phyloP scores from a whole-genome alignment of 2,113 vertebrate species.

The Gymnocephalus cernua region DNA sequence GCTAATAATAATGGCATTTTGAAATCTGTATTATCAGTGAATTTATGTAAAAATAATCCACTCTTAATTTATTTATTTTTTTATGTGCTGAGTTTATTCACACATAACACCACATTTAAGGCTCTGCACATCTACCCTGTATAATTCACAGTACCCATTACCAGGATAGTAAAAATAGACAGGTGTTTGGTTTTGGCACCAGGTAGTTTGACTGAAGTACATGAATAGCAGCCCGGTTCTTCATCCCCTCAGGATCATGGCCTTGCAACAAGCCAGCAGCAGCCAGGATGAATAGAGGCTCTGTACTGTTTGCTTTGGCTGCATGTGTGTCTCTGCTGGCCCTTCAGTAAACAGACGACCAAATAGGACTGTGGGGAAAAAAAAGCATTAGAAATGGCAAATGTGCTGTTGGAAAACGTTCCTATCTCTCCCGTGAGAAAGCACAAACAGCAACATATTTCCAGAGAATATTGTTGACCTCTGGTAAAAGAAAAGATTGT shows the following conservation, averaged over 20 bases:
- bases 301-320: slow-evolving; percentile 73
- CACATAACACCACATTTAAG: neutral
- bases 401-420: slow-evolving; percentile 30
- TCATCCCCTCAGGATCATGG: slow-evolving; percentile 60
- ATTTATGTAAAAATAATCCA: neutral
- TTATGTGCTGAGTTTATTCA: neutral
- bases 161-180: slow-evolving; percentile 10
- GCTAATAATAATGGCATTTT: neutral
- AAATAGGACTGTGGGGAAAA: slow-evolving; percentile 67
- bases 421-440: slow-evolving; percentile 14
- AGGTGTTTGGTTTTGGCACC: slow-evolving; percentile 58
- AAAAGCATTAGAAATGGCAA: slow-evolving; percentile 51
- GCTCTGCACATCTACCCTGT: neutral
- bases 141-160: neutral
- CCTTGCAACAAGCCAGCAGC: slow-evolving; percentile 55
- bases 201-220: slow-evolving; percentile 19
- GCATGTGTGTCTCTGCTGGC: slow-evolving; percentile 42
- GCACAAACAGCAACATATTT: slow-evolving; percentile 22
- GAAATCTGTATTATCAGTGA: neutral
- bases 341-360: slow-evolving; percentile 66
- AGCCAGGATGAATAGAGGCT: slow-evolving; percentile 77
- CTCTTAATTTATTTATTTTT: neutral
- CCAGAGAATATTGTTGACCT: neutral
- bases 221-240: slow-evolving; percentile 34
- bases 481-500: neutral